Evolutionary conservation across 1,140 invertebrate genomes (phyloP), one percentile per base, ranked within the genome.

Genomic region (Chrysomallon squamiferum): DNA sequence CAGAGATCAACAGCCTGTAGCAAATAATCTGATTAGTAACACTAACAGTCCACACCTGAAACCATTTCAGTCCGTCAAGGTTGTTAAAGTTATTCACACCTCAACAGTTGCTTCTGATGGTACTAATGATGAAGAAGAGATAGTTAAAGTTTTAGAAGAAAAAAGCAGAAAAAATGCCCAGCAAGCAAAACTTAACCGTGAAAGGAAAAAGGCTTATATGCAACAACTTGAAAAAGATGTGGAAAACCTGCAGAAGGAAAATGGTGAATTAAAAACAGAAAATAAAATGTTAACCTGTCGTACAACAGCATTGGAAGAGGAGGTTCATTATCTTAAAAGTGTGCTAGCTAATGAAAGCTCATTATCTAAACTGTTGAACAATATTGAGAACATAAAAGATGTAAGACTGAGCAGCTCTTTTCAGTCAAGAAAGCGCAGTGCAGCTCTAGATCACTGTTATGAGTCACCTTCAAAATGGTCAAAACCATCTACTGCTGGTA

Each of bases 201-300:
- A 80, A 62, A 84, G 78, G 68, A 84, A 84, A 61, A 84, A 84
- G 71, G 66, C 52, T 0, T 82, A 80, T 54, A 74, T 84, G 1
- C 71, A 73, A 52, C 66, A 59, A 32, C 52, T 84, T 20, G 80
- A 84, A 56, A 57, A 76, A 25, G 69, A 81, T 47, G 67, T 80
- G 57, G 66, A 71, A 20, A 35, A 65, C 9, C 50, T 79, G 9
- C 74, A 71, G 54, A 59, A 49, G 32, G 72, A 77, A 59, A 81
- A 81, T 64, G 56, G 47, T 5, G 30, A 65, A 45, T 52, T 84
- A 22, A 69, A 68, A 59, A 49, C 52, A 2, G 66, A 63, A 38
- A 61, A 63, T 30, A 33, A 63, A 6, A 64, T 70, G 38, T 54
- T 72, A 38, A 61, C 74, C 41, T 32, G 62, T 27, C 65, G 75